Percentiles rank a stretch among this genome's conserved stretches.
Evolutionary conservation across 2,113 vertebrate genomes (phyloP).

Genomic region (Gavia stellata): DNA sequence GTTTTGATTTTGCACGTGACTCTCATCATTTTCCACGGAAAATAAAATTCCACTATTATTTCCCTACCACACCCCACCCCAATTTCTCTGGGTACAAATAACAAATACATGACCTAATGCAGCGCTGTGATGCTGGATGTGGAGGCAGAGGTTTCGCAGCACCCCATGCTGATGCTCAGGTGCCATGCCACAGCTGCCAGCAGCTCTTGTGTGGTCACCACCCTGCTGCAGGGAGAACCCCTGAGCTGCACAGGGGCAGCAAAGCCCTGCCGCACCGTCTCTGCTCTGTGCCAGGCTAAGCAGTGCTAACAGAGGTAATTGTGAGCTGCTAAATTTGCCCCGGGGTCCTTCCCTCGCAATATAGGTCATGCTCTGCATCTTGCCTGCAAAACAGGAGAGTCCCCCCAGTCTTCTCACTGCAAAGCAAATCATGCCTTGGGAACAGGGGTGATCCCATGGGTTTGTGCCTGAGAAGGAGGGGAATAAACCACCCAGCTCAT

Average conservation of each 20-base stretch:
- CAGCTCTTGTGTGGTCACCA: background rate
- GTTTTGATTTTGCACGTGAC: background rate
- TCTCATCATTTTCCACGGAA: background rate
- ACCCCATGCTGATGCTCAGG: background rate
- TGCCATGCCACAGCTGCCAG: rapidly evolving
- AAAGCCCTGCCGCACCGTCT: rapidly evolving
- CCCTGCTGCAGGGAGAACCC: background rate
- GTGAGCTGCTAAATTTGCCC: background rate
- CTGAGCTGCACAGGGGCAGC: background rate
- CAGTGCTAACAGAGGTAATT: background rate
- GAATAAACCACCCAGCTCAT: background rate
- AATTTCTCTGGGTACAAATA: background rate
- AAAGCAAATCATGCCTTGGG: background rate
- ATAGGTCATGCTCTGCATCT: background rate
- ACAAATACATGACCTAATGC: background rate
- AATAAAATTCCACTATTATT: background rate
- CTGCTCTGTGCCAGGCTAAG: background rate
- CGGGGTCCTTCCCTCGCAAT: rapidly evolving
- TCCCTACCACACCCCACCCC: background rate
- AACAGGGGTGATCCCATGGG: rapidly evolving
- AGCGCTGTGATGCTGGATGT: background rate
- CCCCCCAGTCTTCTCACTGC: background rate
- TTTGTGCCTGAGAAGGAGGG: rapidly evolving
- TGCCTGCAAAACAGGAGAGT: background rate
- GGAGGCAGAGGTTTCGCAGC: background rate